A percentile compares a stretch with the other conserved stretches of the same genome.
Evolutionary conservation across 2,888 invertebrate species (phyloP).

Genomic region (Apamea sordens): DNA sequence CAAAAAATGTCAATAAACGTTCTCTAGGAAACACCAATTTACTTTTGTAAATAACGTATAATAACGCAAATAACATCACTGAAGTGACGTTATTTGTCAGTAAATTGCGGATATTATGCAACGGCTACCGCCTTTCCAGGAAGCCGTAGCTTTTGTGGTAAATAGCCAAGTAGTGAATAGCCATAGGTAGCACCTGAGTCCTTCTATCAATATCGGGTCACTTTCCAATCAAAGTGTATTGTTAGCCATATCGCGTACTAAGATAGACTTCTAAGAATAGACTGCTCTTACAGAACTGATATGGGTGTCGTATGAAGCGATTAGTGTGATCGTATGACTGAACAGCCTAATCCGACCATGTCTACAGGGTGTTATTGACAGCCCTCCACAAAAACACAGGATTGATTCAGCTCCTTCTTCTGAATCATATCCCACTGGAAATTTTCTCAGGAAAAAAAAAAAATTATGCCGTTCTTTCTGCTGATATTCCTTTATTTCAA

Average conservation of each 20-base stretch:
- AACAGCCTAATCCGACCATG: constrained; percentile 3
- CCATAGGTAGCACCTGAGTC: too few relatives aligned
- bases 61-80: too few relatives aligned
- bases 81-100: too few relatives aligned
- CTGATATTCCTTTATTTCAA: too few relatives aligned
- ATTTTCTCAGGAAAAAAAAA: too few relatives aligned
- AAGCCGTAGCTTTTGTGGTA: neutral
- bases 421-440: too few relatives aligned
- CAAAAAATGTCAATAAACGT: too few relatives aligned
- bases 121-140: neutral
- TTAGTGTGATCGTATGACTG: neutral
- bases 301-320: neutral
- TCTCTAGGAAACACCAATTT: neutral
- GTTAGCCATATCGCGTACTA: neutral
- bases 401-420: too few relatives aligned
- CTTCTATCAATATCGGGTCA: neutral
- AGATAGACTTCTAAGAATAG: neutral
- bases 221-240: neutral
- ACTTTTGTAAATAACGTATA: neutral
- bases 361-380: too few relatives aligned
- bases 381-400: too few relatives aligned
- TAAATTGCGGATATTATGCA: neutral
- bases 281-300: neutral
- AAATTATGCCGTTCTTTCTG: too few relatives aligned
- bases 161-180: neutral